Conservation (phyloP, 2,113 vertebrate genomes). For the Chamaea fasciata region DNA sequence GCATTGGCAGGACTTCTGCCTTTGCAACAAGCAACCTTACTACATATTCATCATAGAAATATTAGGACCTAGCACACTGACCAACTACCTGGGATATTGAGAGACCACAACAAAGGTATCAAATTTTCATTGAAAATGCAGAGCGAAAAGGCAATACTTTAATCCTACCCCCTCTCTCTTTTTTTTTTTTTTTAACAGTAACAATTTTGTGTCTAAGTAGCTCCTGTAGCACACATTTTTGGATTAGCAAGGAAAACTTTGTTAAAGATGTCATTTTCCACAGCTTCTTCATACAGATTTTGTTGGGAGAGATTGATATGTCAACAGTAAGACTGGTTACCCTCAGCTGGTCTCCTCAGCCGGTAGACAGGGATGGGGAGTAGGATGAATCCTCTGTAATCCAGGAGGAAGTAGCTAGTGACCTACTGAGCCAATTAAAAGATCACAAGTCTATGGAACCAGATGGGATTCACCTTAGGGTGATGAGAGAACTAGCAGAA, state of each 20-base stretch:
- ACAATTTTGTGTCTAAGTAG: background rate
- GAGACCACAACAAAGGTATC: fast-evolving
- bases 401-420: background rate
- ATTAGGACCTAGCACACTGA: background rate
- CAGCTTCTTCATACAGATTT: background rate
- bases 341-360: background rate
- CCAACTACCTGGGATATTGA: background rate
- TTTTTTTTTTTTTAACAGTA: background rate
- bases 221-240: background rate
- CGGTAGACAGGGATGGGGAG: background rate
- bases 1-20: background rate
- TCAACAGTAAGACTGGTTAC: background rate
- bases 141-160: background rate
- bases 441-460: background rate
- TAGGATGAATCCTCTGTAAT: background rate
- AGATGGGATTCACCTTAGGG: background rate
- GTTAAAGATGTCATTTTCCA: background rate
- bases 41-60: background rate
- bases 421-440: background rate
- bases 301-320: background rate
- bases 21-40: background rate
- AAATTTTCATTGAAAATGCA: background rate
- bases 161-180: background rate
- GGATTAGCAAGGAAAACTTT: background rate
- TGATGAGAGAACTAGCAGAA: background rate